A percentile compares a stretch with the other conserved stretches of the same genome.
Evolutionary conservation across 2,888 invertebrate genomes (phyloP).

Genomic region (Drosophila acutilabella): DNA sequence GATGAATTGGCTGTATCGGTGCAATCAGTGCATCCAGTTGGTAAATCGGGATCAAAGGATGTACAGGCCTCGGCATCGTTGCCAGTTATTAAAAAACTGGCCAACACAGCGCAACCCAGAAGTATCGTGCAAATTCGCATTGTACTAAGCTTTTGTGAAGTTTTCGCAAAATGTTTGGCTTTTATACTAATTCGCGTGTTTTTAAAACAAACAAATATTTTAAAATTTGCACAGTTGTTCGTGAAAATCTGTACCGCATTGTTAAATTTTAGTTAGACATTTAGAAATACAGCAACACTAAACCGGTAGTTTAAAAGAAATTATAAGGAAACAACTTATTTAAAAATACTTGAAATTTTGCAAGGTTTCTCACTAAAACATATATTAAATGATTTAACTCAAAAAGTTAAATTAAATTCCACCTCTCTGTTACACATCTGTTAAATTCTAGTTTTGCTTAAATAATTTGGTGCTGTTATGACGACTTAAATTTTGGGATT

Average conservation of each 20-base stretch:
- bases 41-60: not conserved
- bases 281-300: too few relatives aligned
- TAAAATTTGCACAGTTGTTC: conserved; percentile 31
- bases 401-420: too few relatives aligned
- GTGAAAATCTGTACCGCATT: not conserved
- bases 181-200: conserved; percentile 22
- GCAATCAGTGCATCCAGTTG: conserved; percentile 22
- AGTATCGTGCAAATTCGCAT: conserved; percentile 16
- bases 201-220: conserved; percentile 4
- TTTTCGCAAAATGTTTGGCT: not conserved
- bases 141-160: not conserved
- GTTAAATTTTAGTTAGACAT: not conserved
- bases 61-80: conserved; percentile 20
- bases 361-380: too few relatives aligned
- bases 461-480: too few relatives aligned
- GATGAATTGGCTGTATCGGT: not conserved
- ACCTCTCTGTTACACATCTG: too few relatives aligned
- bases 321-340: too few relatives aligned
- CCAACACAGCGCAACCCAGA: conserved; percentile 15
- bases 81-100: not conserved
- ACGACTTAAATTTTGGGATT: too few relatives aligned
- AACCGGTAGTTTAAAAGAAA: too few relatives aligned
- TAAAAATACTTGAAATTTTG: too few relatives aligned
- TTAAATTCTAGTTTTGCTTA: too few relatives aligned
- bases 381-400: too few relatives aligned